Evolutionary conservation across 2,888 invertebrate genomes (phyloP), one percentile per base, ranked within the genome.

Genomic region (Diaprepes abbreviatus): DNA sequence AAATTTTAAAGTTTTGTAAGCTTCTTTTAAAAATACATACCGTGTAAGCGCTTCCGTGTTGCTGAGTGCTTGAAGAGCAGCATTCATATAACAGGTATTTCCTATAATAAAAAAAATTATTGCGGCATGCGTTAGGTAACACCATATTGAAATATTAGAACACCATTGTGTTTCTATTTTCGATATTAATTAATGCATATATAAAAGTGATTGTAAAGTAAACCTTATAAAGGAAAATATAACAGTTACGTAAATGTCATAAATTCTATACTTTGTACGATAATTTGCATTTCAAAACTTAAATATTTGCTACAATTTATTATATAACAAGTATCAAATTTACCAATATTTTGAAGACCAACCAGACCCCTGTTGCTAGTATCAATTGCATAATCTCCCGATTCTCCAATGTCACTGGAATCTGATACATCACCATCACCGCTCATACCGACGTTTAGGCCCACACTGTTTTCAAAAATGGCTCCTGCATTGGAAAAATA

Each of bases 51-150:
- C 96, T 21, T 92, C 90, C 6, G 96, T 93, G 84, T 98, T 97
- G 76, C 96, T 96, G 14, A 98, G 87, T 0, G 97, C 96, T 83
- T 98, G 98, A 6, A 99, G 85, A 0, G 98, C 98, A 0, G 98
- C 93, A 85, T 98, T 98, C 96, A 99, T 96, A 83, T 98, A 99
- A 84, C 98, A 99, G 0, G 98, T 98, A 85, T 98, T 98, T 31
- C 72, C 72, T 72, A 33, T 14, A 65, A 59, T 24, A 24, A 24
- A 24, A 24, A 24, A 24, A 3, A 24, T 24, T 5, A 24, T 24
- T 24, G n/a, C n/a, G n/a, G n/a, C n/a, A n/a, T n/a, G n/a, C n/a
- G n/a, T n/a, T n/a, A n/a, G n/a, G n/a, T n/a, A n/a, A n/a, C n/a
- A n/a, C n/a, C n/a, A n/a, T n/a, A n/a, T n/a, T n/a, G n/a, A n/a